A percentile compares a stretch with the other conserved stretches of the same genome.
Conservation (phyloP, 2,113 vertebrate genomes). For the Oryzias woworae region DNA sequence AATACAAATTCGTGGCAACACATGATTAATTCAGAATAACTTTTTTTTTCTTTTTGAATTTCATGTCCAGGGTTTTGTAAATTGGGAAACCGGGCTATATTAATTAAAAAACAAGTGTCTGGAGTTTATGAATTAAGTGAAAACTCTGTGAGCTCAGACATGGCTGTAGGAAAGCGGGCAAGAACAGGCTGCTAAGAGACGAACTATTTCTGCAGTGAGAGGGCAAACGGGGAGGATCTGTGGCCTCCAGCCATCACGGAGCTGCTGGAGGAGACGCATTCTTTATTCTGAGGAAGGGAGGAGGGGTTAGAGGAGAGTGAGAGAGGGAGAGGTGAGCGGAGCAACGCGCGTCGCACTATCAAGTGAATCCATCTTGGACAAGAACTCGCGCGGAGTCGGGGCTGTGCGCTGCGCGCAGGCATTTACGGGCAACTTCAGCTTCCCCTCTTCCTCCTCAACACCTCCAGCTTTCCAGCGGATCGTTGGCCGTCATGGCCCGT, state of each 20-base stretch:
- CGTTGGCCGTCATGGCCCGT: slow-evolving; percentile 72
- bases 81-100: too few species aligned
- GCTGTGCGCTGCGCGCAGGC: slow-evolving; percentile 58
- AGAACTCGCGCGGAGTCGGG: slow-evolving; percentile 82
- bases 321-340: slow-evolving; percentile 55
- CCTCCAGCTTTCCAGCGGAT: too few species aligned
- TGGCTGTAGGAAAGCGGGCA: slow-evolving; percentile 10
- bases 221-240: slow-evolving; percentile 68
- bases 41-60: too few species aligned
- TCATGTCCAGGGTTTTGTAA: too few species aligned
- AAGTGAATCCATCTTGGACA: slow-evolving; percentile 85
- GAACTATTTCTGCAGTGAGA: slow-evolving; percentile 64
- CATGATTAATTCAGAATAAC: too few species aligned
- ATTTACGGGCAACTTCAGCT: slow-evolving; percentile 63
- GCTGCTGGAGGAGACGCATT: slow-evolving; percentile 83
- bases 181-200: slow-evolving; percentile 42
- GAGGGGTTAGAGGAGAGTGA: slow-evolving; percentile 69
- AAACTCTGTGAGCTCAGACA: slow-evolving; percentile 23
- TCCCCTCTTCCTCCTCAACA: too few species aligned
- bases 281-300: slow-evolving; percentile 85
- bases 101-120: slow-evolving; percentile 5
- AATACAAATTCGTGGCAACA: too few species aligned
- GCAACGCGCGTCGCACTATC: slow-evolving; percentile 79
- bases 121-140: slow-evolving; percentile 41
- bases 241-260: slow-evolving; percentile 64